Conservation (phyloP, 2,113 vertebrate species). For the Elephantulus edwardii region DNA sequence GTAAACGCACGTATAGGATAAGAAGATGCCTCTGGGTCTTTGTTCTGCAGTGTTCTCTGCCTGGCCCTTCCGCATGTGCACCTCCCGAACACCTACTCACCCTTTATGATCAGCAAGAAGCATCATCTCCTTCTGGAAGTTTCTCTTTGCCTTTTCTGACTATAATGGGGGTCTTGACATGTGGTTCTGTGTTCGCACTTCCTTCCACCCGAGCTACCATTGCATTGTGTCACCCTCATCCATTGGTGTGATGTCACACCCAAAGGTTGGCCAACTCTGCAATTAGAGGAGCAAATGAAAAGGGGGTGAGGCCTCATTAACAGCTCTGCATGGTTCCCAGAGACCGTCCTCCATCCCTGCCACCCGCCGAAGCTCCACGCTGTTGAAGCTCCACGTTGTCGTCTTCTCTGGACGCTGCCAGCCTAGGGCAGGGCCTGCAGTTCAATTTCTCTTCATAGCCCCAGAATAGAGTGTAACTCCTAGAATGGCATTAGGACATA, state of each 20-base stretch:
- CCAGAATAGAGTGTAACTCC: neutral
- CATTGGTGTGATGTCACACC: neutral
- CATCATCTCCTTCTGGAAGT: neutral
- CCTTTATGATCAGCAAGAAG: neutral
- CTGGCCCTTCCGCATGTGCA: neutral
- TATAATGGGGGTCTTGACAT: neutral
- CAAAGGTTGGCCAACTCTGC: neutral
- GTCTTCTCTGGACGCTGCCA: neutral
- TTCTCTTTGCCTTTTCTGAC: neutral
- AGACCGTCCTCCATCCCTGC: neutral
- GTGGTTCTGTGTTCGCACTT: neutral
- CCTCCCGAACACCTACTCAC: neutral
- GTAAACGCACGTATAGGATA: neutral
- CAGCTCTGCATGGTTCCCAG: neutral
- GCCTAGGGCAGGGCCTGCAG: no score
- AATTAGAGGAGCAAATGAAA: neutral
- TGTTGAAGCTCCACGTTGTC: neutral
- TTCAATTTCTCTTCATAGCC: no score
- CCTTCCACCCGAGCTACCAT: neutral
- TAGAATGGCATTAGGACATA: no score
- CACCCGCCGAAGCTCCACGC: neutral
- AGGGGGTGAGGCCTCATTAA: neutral
- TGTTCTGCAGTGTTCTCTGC: neutral
- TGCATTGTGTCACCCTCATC: neutral
- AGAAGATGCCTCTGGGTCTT: neutral